Conservation (phyloP, 2,888 invertebrate species). For the Lycocerus yunnanus region DNA sequence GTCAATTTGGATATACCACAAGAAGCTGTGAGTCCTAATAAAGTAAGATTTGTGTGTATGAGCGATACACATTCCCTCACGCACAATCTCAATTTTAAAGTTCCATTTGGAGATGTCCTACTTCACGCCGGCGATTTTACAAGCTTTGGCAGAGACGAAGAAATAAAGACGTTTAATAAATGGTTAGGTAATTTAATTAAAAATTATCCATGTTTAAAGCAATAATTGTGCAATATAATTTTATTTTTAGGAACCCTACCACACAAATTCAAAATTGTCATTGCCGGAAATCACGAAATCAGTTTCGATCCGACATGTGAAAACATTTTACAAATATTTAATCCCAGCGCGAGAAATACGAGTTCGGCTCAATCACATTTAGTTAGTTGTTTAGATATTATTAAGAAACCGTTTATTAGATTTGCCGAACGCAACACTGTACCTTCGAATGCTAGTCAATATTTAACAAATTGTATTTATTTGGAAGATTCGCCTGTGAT, state of each 20-base stretch:
- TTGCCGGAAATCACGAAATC: slow-evolving; percentile 85
- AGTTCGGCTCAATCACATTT: slow-evolving; percentile 50
- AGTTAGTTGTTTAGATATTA: slow-evolving; percentile 60
- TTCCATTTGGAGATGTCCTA: slow-evolving; percentile 82
- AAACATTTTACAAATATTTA: slow-evolving; percentile 24
- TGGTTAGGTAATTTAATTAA: slow-evolving; percentile 64
- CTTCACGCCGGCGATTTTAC: slow-evolving; percentile 88
- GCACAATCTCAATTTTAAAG: slow-evolving; percentile 67
- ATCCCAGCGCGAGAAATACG: slow-evolving; percentile 13
- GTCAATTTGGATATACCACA: slow-evolving; percentile 66
- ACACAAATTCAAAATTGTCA: slow-evolving; percentile 79
- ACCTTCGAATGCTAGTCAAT: slow-evolving; percentile 62
- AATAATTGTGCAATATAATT: neutral
- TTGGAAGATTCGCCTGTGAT: slow-evolving; percentile 71
- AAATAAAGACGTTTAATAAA: slow-evolving; percentile 75
- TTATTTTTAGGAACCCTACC: slow-evolving; percentile 59
- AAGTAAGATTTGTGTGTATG: slow-evolving; percentile 81
- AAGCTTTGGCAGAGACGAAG: slow-evolving; percentile 72
- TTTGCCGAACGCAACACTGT: slow-evolving; percentile 17
- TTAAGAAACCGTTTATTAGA: slow-evolving; percentile 23
- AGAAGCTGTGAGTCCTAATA: slow-evolving; percentile 62
- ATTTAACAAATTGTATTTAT: slow-evolving; percentile 78
- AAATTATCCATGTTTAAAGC: neutral
- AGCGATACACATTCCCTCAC: slow-evolving; percentile 82
- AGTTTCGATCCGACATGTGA: slow-evolving; percentile 70